Percentiles rank a stretch among this genome's conserved stretches.
Conservation (phyloP, 2,113 vertebrate genomes). For the Myrmecophaga tridactyla region DNA sequence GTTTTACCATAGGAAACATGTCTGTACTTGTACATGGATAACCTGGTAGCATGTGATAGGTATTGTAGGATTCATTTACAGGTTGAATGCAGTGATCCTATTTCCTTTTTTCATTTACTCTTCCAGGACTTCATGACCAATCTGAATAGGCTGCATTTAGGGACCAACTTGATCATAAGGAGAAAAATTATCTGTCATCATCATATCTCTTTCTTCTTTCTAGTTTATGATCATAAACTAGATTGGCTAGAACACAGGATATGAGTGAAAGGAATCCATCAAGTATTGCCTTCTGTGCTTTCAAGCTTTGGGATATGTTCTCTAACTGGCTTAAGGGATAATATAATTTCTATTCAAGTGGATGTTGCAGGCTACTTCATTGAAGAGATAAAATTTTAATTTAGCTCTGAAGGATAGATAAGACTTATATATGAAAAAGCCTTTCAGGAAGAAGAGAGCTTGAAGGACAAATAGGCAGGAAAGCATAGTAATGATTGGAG, state of each 20-base stretch:
- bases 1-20: background rate
- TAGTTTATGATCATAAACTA: background rate
- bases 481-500: fast-evolving
- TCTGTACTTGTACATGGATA: background rate
- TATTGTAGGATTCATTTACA: fast-evolving
- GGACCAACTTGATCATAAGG: background rate
- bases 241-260: fast-evolving
- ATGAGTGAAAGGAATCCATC: fast-evolving
- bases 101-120: background rate
- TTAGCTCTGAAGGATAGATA: background rate
- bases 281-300: background rate
- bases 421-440: background rate
- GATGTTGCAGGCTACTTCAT: background rate
- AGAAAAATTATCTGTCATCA: background rate
- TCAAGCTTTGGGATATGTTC: fast-evolving
- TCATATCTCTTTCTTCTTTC: background rate
- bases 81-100: fast-evolving
- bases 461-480: background rate
- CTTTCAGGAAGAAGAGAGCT: background rate
- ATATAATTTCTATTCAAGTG: background rate
- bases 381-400: background rate
- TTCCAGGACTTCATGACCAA: background rate
- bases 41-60: fast-evolving
- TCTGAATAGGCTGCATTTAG: background rate
- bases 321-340: background rate